Base-by-base conservation (phyloP, 2,797 vertebrate species). In the Pelochelys cantorii region DNA sequence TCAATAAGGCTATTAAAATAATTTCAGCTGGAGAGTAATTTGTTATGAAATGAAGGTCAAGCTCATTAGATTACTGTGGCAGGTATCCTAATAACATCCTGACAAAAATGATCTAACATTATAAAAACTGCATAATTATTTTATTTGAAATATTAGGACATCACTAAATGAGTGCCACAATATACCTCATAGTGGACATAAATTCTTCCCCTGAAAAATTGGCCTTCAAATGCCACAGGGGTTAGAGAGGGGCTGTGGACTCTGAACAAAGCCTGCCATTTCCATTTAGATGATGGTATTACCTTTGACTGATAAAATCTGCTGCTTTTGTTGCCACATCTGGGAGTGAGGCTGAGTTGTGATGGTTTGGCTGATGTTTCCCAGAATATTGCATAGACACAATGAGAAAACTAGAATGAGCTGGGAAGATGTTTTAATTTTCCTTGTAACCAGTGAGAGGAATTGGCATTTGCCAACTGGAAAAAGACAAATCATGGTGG, bases 11-110 rank as follows among this genome's bases (percentile, higher is more conserved):
- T 88, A 89, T 95, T 97, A 94, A 94, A 96, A 86, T 85, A 89
- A 81, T 93, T 94, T 90, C 95, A 90, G 54, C 82, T 65, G 82
- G 78, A 91, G 85, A 48, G 42, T 79, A 92, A 92, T 96, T 97
- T 94, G 68, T 85, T 94, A 83, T 5, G 68, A 89, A 92, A 96
- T 68, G 84, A 97, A 96, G 95, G 96, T 95, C 95, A 97, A 87
- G 87, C 95, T 97, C 93, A 94, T 96, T 89, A 95, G 87, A 93
- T 91, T 71, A 13, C 75, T 65, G 55, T 48, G 91, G 83, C 93
- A 90, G 88, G 90, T 79, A 94, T 85, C 71, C 88, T 93, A 93
- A 93, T 93, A 93, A 95, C 87, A 93, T 86, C 91, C 92, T 93
- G 91, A 81, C 79, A 95, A 94, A 92, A 96, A 94, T 0, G 3